Base-by-base conservation (phyloP, 2,113 vertebrate genomes). In the Pluvianellus socialis region DNA sequence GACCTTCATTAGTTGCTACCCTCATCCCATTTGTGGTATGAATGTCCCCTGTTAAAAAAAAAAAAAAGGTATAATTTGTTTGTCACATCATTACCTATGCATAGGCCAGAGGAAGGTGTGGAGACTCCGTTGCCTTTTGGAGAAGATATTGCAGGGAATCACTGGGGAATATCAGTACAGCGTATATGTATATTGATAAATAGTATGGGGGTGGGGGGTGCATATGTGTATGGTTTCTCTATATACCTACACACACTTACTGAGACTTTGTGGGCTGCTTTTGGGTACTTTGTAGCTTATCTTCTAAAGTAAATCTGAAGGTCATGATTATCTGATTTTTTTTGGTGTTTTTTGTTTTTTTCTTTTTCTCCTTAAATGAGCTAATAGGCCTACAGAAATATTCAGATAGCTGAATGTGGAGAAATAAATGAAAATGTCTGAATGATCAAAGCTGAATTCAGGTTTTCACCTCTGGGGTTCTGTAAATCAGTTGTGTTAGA, bases 201-300 rank as follows among this genome's bases (percentile, higher is more conserved):
- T 9, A 30, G 17, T 15, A 3, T 24, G 13, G 22, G 26, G 10
- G 49, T 50, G 49, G 12, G 0, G 19, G 1, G 1, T 65, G 12
- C 61, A 3, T 61, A 1, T 45, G 4, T 58, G 0, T 76, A 7
- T 62, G 16, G 5, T 33, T 33, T 65, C 24, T 90, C 15, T 44
- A 0, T 47, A 5, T 55, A 21, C 9, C 7, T 55, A 14, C 4
- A 7, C 0, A 1, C 3, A 28, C 3, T 1, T 6, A 7, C 23
- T 1, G 6, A 80, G 30, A 53, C n/a, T 63, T 66, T 35, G 22
- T 47, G 44, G 23, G 17, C 32, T 83, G 55, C 21, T 77, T 35
- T 53, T 81, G 33, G 33, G 23, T 79, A 56, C 23, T 68, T 44
- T 30, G 23, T 53, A 55, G 44, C 42, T 73, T 52, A 13, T 40